These are phyloP conservation scores for Equus quagga DNA, from an alignment of 2,113 vertebrate genomes.

Conservation along the genomic window DNA sequence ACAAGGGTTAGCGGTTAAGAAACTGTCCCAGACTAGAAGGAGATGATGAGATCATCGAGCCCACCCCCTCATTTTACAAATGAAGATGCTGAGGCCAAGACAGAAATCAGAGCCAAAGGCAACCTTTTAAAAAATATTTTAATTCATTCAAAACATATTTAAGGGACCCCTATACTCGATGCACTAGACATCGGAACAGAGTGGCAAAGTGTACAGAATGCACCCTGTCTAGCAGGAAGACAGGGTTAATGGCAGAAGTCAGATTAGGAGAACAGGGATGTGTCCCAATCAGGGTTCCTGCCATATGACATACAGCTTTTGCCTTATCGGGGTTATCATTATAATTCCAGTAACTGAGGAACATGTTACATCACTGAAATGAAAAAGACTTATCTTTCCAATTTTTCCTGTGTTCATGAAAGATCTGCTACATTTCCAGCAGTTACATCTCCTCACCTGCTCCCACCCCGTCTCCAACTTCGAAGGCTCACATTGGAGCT, in stretches of 20 bases:
- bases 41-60: not conserved
- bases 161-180: not conserved
- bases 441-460: not conserved
- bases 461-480: not conserved
- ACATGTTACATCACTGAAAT: not conserved
- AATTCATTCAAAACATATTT: constrained; percentile 3
- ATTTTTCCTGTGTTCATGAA: constrained; percentile 1
- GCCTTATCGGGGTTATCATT: not conserved
- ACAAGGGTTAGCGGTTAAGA: not conserved
- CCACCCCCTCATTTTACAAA: not conserved
- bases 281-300: not conserved
- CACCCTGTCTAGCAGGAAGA: not conserved
- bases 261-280: not conserved
- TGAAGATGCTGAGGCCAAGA: not conserved
- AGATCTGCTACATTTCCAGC: not conserved
- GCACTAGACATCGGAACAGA: not conserved
- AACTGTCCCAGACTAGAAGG: not conserved
- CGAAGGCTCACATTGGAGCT: not conserved
- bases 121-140: not conserved
- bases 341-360: not conserved
- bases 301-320: not conserved
- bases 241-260: not conserved
- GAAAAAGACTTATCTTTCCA: not conserved
- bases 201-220: not conserved
- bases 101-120: not conserved